Conservation (phyloP, 2,113 vertebrate genomes). For the Gobius niger region DNA sequence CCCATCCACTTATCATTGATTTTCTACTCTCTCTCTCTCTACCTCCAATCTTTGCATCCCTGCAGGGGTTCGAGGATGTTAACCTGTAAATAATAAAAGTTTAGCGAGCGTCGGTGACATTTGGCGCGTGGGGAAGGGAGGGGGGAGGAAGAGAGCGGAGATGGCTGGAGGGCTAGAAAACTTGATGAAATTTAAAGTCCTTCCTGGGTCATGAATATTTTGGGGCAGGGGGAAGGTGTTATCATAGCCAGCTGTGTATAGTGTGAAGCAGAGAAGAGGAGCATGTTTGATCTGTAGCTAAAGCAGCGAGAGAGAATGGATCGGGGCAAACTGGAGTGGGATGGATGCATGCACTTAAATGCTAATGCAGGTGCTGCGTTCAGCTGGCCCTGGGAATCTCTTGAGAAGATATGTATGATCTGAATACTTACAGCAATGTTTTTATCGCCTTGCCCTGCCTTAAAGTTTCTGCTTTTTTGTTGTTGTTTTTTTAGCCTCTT, state of each 20-base stretch:
- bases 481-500: too few relatives aligned
- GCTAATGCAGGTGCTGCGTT: background rate
- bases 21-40: constrained; percentile 40
- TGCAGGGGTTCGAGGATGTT: constrained; percentile 52
- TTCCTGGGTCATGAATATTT: constrained; percentile 60
- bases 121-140: constrained; percentile 40
- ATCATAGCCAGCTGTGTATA: constrained; percentile 11
- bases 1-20: constrained; percentile 67
- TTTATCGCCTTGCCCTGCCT: too few relatives aligned
- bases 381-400: background rate
- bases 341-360: background rate
- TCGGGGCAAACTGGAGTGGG: constrained; percentile 18
- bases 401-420: too few relatives aligned
- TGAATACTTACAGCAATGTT: too few relatives aligned
- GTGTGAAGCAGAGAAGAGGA: constrained; percentile 34
- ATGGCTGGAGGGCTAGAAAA: constrained; percentile 32
- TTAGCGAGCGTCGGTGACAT: constrained; percentile 57
- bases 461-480: too few relatives aligned
- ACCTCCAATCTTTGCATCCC: constrained; percentile 6
- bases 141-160: constrained; percentile 14
- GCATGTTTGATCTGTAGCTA: constrained; percentile 37
- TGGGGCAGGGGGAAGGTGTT: constrained; percentile 23
- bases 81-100: constrained; percentile 73
- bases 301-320: constrained; percentile 39
- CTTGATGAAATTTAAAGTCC: constrained; percentile 64